These are phyloP conservation scores for Drosophila sordidula DNA, from an alignment of 2,888 invertebrate species.

Conservation along the genomic window DNA sequence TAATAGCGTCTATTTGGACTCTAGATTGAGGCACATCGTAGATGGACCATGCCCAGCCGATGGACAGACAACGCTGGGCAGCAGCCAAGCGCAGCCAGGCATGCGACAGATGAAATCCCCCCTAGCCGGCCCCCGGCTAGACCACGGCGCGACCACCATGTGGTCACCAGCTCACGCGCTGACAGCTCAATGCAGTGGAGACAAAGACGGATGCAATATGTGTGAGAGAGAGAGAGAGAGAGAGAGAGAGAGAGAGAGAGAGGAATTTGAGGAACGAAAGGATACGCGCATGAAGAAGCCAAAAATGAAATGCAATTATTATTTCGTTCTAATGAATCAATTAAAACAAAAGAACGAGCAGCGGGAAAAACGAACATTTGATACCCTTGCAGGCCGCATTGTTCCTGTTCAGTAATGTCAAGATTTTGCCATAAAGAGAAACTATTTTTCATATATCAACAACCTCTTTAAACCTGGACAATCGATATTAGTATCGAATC, in stretches of 20 bases:
- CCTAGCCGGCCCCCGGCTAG: neutral
- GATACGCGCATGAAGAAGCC: conserved; percentile 43
- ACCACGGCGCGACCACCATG: neutral
- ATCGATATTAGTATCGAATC: too few relatives aligned
- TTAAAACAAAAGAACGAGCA: conserved; percentile 19
- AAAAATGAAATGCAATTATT: conserved; percentile 42
- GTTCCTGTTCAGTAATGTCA: too few relatives aligned
- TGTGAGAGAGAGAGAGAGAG: neutral
- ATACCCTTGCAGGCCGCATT: neutral
- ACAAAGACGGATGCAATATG: neutral
- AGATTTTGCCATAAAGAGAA: too few relatives aligned
- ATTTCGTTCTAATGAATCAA: conserved; percentile 54
- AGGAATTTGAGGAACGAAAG: conserved; percentile 42
- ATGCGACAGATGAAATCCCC: conserved; percentile 58
- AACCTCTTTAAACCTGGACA: too few relatives aligned
- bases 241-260: neutral
- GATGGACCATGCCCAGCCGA: conserved; percentile 42
- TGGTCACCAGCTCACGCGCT: neutral
- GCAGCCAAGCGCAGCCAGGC: conserved; percentile 69
- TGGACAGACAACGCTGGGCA: conserved; percentile 52
- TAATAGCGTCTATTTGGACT: conserved; percentile 19
- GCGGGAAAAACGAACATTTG: neutral
- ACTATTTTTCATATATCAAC: too few relatives aligned
- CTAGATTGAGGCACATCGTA: conserved; percentile 22
- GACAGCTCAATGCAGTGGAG: conserved; percentile 66